Evolutionary conservation across 2,113 vertebrate species (phyloP).

Genomic region (Syngnathus scovelli): DNA sequence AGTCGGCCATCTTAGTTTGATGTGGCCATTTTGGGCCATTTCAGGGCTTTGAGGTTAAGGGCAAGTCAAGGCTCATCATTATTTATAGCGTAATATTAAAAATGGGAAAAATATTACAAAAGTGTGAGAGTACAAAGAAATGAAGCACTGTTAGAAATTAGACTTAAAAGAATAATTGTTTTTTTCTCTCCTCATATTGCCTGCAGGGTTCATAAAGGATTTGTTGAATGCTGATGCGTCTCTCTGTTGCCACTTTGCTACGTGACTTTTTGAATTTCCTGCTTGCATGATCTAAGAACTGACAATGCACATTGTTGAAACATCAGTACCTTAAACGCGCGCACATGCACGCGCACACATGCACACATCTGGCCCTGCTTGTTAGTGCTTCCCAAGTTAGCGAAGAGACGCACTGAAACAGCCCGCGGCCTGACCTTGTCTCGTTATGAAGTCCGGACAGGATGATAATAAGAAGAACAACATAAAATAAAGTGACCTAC

Average conservation of each 20-base stretch:
- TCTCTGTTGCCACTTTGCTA: neutral
- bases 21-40: neutral
- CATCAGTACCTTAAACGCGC: neutral
- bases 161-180: neutral
- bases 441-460: conserved; percentile 31
- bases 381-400: conserved; percentile 34
- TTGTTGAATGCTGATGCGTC: neutral
- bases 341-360: neutral
- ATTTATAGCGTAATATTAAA: too few relatives aligned
- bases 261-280: neutral
- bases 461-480: neutral
- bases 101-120: too few relatives aligned
- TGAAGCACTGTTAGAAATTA: neutral
- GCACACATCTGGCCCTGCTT: conserved; percentile 35
- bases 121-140: neutral
- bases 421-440: conserved; percentile 58
- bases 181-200: neutral
- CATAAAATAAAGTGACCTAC: conserved; percentile 39
- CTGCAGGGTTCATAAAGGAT: neutral
- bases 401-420: conserved; percentile 22
- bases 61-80: neutral
- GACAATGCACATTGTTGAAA: neutral
- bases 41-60: neutral
- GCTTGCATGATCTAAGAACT: neutral
- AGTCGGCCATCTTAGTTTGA: neutral